Evolutionary conservation across 2,797 vertebrate species (phyloP).

Genomic region (Champsocephalus esox): DNA sequence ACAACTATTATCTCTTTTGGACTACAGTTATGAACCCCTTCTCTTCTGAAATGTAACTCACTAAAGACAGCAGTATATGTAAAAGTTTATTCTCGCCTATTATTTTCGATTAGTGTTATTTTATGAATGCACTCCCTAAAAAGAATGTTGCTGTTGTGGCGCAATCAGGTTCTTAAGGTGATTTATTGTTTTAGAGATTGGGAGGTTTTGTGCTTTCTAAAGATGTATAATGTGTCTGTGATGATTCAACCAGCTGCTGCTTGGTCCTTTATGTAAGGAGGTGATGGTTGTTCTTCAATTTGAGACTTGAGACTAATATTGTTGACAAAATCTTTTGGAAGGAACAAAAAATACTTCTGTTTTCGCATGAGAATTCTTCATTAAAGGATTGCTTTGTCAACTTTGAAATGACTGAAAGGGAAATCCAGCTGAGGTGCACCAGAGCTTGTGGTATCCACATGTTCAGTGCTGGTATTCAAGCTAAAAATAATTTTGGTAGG

Average conservation of each 20-base stretch:
- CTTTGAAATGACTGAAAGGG: background rate
- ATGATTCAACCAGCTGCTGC: conserved; percentile 1
- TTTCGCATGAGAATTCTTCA: background rate
- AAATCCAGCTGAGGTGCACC: background rate
- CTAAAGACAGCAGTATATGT: too few relatives aligned
- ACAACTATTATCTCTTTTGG: too few relatives aligned
- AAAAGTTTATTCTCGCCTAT: too few relatives aligned
- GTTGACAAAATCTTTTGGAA: background rate
- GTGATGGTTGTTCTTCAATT: background rate
- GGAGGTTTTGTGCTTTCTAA: too few relatives aligned
- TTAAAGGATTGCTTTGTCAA: background rate
- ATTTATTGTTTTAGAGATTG: too few relatives aligned
- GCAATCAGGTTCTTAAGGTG: too few relatives aligned
- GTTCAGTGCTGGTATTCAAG: background rate
- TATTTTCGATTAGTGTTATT: too few relatives aligned
- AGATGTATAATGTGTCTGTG: background rate
- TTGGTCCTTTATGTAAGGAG: background rate
- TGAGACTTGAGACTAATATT: background rate
- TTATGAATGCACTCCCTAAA: too few relatives aligned
- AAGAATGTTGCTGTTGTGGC: too few relatives aligned
- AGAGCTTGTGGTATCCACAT: background rate
- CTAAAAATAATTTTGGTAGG: background rate
- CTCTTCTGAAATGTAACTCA: too few relatives aligned
- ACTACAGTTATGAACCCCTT: too few relatives aligned
- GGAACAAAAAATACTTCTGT: background rate